phyloP scores from a whole-genome alignment of 1,140 invertebrate genomes.

The Cherax quadricarinatus region DNA sequence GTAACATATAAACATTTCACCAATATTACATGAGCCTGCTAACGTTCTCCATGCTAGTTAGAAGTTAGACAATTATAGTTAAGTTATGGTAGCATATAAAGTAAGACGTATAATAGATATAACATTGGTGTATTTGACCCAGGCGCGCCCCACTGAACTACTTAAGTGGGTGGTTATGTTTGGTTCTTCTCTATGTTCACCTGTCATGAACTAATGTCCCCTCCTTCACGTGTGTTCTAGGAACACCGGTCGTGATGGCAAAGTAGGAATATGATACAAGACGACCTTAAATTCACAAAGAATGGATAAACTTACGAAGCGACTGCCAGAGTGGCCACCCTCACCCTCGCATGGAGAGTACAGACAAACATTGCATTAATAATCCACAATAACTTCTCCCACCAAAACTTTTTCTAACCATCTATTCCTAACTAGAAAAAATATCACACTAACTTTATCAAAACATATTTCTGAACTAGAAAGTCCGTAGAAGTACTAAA shows the following conservation, averaged over 20 bases:
- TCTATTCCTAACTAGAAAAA: too few relatives aligned
- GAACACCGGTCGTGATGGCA: background rate
- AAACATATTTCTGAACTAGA: too few relatives aligned
- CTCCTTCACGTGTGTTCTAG: background rate
- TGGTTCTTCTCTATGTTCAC: too few relatives aligned
- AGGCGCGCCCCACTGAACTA: constrained; percentile 25
- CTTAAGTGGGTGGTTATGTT: background rate
- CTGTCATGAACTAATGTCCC: background rate
- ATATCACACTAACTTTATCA: too few relatives aligned
- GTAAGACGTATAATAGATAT: background rate
- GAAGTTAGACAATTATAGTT: too few relatives aligned
- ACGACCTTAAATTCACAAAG: background rate
- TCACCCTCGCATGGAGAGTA: background rate
- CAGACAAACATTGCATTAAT: background rate
- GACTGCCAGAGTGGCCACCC: background rate
- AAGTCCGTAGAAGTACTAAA: too few relatives aligned
- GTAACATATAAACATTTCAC: too few relatives aligned
- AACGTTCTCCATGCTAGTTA: too few relatives aligned
- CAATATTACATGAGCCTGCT: too few relatives aligned
- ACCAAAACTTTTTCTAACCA: too few relatives aligned
- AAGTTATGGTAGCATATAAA: background rate
- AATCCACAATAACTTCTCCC: too few relatives aligned
- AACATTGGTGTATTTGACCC: background rate
- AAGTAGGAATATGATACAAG: background rate
- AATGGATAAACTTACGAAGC: background rate